phyloP scores from a whole-genome alignment of 64 coral and sea anemone genomes.

The Montipora sp. region DNA sequence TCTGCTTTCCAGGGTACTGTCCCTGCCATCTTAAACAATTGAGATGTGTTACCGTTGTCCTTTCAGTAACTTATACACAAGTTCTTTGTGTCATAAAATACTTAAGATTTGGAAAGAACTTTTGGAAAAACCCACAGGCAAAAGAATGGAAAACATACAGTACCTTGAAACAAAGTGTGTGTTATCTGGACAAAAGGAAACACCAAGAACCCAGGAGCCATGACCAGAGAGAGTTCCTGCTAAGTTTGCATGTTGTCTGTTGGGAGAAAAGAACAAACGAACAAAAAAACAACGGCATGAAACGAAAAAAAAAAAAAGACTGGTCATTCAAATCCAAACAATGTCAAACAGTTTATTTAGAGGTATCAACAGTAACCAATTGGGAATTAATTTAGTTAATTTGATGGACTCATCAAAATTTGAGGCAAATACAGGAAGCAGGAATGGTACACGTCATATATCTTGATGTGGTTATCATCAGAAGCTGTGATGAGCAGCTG shows the following conservation, averaged over 20 bases:
- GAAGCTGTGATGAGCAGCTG: conserved; percentile 98
- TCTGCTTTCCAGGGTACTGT: too few species aligned
- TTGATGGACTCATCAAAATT: too few species aligned
- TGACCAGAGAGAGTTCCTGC: conserved; percentile 97
- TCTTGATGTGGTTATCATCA: conserved; percentile 98
- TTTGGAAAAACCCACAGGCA: not conserved
- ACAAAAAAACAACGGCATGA: not conserved
- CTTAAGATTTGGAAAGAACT: too few species aligned
- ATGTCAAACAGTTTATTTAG: not conserved
- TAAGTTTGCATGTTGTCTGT: conserved; percentile 97
- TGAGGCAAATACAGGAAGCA: too few species aligned
- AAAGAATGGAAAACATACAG: not conserved
- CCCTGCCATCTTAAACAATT: too few species aligned
- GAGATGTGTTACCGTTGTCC: too few species aligned
- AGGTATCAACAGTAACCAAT: too few species aligned
- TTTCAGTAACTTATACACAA: too few species aligned
- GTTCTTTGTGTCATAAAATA: too few species aligned
- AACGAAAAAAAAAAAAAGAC: conserved; percentile 8
- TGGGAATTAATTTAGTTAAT: too few species aligned
- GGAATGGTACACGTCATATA: conserved; percentile 99
- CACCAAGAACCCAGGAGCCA: conserved; percentile 94
- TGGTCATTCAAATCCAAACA: conserved; percentile 75
- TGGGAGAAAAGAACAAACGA: not conserved
- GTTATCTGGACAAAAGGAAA: conserved; percentile 98
- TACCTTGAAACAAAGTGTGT: conserved; percentile 98